Percentiles rank a stretch among this genome's conserved stretches.
Conservation (phyloP, 2,797 vertebrate species). For the Coendou prehensilis region DNA sequence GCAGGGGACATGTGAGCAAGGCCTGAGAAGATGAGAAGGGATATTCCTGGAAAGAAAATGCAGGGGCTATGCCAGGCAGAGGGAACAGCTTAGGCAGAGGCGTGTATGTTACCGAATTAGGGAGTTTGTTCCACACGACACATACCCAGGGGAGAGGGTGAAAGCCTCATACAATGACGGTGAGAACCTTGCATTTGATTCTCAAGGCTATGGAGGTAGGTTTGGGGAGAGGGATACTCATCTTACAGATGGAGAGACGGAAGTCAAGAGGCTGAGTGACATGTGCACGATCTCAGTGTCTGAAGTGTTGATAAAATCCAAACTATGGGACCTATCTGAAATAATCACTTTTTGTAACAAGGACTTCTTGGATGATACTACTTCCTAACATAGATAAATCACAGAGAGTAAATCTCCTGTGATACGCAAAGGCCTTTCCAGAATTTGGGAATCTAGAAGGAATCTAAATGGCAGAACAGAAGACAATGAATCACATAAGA, state of each 20-base stretch:
- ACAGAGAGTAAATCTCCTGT: not conserved
- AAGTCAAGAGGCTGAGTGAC: not conserved
- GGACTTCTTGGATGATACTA: not conserved
- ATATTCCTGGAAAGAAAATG: not conserved
- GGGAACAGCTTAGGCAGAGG: not conserved
- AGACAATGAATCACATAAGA: not conserved
- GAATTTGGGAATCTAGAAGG: constrained; percentile 26
- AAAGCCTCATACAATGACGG: not conserved
- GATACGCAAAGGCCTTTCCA: not conserved
- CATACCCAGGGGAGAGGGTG: not conserved
- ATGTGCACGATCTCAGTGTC: not conserved
- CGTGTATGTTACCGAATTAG: not conserved
- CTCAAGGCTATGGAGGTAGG: not conserved
- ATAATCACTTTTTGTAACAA: not conserved
- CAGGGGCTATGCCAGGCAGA: not conserved
- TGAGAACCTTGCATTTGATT: not conserved
- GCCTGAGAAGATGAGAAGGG: not conserved
- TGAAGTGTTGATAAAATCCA: not conserved
- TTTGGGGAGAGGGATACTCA: not conserved
- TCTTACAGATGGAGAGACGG: not conserved
- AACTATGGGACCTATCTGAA: not conserved
- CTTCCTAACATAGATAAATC: not conserved
- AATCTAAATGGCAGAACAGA: constrained; percentile 20
- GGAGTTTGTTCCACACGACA: not conserved
- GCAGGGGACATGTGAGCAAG: not conserved